Evolutionary conservation across 2,888 invertebrate genomes (phyloP).

Genomic region (Lasioglossum morio): DNA sequence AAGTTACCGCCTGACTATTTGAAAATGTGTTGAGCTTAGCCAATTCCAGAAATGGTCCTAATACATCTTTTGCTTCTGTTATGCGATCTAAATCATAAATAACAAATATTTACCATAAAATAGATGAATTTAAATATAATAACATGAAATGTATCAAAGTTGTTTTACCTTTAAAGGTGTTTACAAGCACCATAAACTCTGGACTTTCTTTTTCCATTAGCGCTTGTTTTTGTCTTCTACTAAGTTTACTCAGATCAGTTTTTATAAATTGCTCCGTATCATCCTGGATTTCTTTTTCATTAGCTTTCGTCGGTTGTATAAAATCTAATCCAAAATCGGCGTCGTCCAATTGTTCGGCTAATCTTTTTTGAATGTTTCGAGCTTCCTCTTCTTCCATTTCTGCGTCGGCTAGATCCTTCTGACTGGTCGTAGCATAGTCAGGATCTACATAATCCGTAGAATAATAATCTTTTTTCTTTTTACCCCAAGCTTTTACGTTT

Average conservation of each 20-base stretch:
- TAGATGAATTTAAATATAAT: not conserved
- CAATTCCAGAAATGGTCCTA: conserved; percentile 89
- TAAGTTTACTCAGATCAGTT: conserved; percentile 91
- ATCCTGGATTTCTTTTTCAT: conserved; percentile 78
- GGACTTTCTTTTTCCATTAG: conserved; percentile 94
- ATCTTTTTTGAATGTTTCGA: conserved; percentile 90
- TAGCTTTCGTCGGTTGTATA: conserved; percentile 74
- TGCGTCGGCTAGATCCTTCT: conserved; percentile 90
- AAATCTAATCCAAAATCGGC: conserved; percentile 90
- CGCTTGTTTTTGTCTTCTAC: conserved; percentile 91
- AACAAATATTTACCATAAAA: conserved; percentile 3
- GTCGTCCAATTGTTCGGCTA: conserved; percentile 92
- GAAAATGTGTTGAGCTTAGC: conserved; percentile 88
- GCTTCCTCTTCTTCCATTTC: conserved; percentile 94
- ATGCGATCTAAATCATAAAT: conserved; percentile 84
- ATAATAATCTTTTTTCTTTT: conserved; percentile 91
- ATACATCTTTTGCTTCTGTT: conserved; percentile 88
- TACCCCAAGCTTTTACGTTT: conserved; percentile 95
- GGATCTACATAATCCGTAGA: conserved; percentile 95
- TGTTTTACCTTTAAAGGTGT: conserved; percentile 90
- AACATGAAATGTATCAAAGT: conserved; percentile 64
- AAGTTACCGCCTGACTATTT: conserved; percentile 89
- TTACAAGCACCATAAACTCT: conserved; percentile 91
- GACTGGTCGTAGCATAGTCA: conserved; percentile 89
- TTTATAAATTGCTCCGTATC: conserved; percentile 87